Evolutionary conservation across 2,113 vertebrate species (phyloP), one percentile per base, ranked within the genome.

Genomic region (Struthidea cinerea): DNA sequence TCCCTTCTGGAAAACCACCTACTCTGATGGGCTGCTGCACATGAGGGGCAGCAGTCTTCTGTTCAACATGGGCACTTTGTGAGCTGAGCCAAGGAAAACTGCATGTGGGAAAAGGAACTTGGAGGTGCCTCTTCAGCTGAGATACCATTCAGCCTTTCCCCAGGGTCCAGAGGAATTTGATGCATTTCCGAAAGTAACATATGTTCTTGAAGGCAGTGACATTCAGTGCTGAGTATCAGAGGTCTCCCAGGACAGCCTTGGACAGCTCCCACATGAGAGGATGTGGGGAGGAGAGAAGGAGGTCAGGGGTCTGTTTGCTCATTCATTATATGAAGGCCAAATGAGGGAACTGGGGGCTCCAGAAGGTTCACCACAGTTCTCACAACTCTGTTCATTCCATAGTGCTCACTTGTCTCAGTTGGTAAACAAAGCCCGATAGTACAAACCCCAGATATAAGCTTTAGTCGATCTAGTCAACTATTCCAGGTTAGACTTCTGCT

Each of bases 111-210:
- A 91, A 80, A 77, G 30, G 42, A 79, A 37, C 35, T 23, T 56
- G 83, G 67, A 77, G 81, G 28, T 94, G 56, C 44, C 65, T 89
- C 53, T 78, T 86, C 42, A 67, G 60, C 91, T 89, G 60, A 91
- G 56, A 82, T 75, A 35, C 35, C 28, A 11, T n/a, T 46, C 49
- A 64, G 69, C 44, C 28, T 84, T n/a, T 96, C 89, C 94, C 89
- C 44, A 46, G 87, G 56, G 91, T 42, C 65, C 65, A 4, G 2
- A 89, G 77, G 91, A 97, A 95, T 95, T 11, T 30, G 28, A 57
- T 33, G 65, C 61, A 89, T 91, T 95, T 95, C 94, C 14, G 6
- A 91, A 89, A 91, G 74, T 13, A 76, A 81, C 39, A 75, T 71
- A 84, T 49, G 46, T 67, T 92, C 73, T 67, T 37, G 30, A 50